Percentiles rank a stretch among this genome's conserved stretches.
Evolutionary conservation across 2,888 invertebrate genomes (phyloP).

Genomic region (Tenthredo notha): DNA sequence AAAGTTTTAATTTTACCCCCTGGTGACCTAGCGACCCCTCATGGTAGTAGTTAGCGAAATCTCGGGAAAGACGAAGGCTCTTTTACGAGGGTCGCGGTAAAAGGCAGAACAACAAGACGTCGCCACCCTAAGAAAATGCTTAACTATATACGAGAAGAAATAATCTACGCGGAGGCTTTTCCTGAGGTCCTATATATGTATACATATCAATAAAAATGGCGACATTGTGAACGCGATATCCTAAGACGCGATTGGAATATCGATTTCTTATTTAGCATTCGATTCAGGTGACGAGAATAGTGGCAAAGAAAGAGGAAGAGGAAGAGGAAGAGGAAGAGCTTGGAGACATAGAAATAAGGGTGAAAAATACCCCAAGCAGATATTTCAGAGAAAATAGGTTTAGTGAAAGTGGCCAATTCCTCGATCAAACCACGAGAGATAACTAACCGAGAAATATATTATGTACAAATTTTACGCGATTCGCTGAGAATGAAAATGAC

Average conservation of each 20-base stretch:
- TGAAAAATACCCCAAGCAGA: background rate
- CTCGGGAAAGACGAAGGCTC: constrained; percentile 30
- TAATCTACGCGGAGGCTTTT: constrained; percentile 38
- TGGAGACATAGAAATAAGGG: background rate
- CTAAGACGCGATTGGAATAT: constrained; percentile 37
- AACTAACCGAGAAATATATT: constrained; percentile 33
- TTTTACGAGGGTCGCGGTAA: constrained; percentile 44
- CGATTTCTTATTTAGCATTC: constrained; percentile 42
- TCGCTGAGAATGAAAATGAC: constrained; percentile 24
- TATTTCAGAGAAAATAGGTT: constrained; percentile 1
- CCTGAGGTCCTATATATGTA: constrained; percentile 8
- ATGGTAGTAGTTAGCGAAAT: constrained; percentile 30
- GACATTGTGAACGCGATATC: constrained; percentile 44
- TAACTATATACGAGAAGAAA: constrained; percentile 24
- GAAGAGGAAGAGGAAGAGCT: background rate
- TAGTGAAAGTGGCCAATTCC: background rate
- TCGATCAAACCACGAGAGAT: constrained; percentile 28
- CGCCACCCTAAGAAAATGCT: constrained; percentile 14
- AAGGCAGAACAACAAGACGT: constrained; percentile 48
- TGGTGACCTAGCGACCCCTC: constrained; percentile 19
- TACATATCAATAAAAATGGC: constrained; percentile 50
- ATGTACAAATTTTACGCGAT: constrained; percentile 15
- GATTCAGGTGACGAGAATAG: constrained; percentile 41
- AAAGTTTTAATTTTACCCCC: constrained; percentile 50
- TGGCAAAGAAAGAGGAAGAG: background rate